Evolutionary conservation across 2,888 invertebrate genomes (phyloP).

Genomic region (Boloria selene): DNA sequence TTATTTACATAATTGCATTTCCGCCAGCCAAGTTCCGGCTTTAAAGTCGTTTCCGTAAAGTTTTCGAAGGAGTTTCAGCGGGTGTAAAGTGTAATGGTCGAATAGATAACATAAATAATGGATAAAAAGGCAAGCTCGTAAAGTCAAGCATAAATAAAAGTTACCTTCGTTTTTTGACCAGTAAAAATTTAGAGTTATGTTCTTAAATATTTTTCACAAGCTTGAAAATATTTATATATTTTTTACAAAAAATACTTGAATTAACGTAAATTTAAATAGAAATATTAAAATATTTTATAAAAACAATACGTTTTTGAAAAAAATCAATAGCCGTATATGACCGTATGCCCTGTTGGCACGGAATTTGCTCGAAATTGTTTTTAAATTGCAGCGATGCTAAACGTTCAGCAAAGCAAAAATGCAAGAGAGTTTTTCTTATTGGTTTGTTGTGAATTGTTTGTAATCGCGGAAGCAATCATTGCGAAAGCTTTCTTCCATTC

Average conservation of each 20-base stretch:
- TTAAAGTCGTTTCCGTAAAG: conserved; percentile 26
- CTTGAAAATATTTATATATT: not conserved
- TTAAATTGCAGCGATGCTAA: conserved; percentile 32
- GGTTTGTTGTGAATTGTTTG: conserved; percentile 28
- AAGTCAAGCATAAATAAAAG: conserved; percentile 29
- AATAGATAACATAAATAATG: conserved; percentile 33
- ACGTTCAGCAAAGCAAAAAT: conserved; percentile 28
- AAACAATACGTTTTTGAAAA: conserved; percentile 1
- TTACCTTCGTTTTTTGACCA: conserved; percentile 28
- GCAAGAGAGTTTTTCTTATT: conserved; percentile 29
- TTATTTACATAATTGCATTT: conserved; percentile 25
- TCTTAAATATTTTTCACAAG: conserved; percentile 4
- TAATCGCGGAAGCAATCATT: conserved; percentile 19
- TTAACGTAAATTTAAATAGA: no score
- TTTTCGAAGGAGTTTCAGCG: conserved; percentile 28
- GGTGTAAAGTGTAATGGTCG: conserved; percentile 31
- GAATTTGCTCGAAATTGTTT: conserved; percentile 33
- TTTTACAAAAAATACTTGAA: no score
- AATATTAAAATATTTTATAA: not conserved
- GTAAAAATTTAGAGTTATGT: conserved; percentile 27
- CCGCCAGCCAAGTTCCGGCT: conserved; percentile 21
- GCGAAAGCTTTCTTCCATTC: conserved; percentile 16
- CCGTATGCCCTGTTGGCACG: conserved; percentile 18
- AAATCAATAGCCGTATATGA: conserved; percentile 23
- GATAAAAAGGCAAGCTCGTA: conserved; percentile 32